These are phyloP conservation scores for Ophioninae sp. DNA, from an alignment of 2,888 invertebrate species.

Conservation along the genomic window DNA sequence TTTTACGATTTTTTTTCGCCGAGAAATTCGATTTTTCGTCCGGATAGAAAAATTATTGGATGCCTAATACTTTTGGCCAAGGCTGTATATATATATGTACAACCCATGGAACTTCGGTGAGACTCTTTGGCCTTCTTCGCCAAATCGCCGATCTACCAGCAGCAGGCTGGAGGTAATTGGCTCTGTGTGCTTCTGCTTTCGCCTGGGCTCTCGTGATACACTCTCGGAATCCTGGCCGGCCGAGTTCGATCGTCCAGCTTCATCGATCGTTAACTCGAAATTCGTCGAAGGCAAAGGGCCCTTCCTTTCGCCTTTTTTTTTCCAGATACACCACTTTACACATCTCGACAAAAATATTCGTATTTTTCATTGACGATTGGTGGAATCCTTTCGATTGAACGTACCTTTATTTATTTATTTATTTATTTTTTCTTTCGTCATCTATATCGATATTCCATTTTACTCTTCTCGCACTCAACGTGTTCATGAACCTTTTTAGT, in stretches of 20 bases:
- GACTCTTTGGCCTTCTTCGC: conserved; percentile 47
- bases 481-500: not conserved
- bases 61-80: too few species aligned
- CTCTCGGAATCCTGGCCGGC: conserved; percentile 24
- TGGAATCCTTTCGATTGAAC: not conserved
- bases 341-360: not conserved
- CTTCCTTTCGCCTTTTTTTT: conserved; percentile 19
- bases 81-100: not conserved
- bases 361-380: not conserved
- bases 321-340: not conserved
- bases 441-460: not conserved
- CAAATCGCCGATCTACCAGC: conserved; percentile 60
- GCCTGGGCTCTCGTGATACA: conserved; percentile 40
- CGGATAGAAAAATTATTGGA: too few species aligned
- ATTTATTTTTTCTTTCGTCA: too few species aligned
- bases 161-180: conserved; percentile 57
- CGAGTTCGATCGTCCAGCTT: conserved; percentile 44
- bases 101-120: conserved; percentile 34
- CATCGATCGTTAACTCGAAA: conserved; percentile 53
- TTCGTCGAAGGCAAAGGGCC: conserved; percentile 38
- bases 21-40: too few species aligned
- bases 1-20: too few species aligned
- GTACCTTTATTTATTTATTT: too few species aligned
- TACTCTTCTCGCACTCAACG: too few species aligned
- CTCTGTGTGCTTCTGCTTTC: conserved; percentile 59